Conservation (phyloP, 2,888 invertebrate species). For the Bombylius major region DNA sequence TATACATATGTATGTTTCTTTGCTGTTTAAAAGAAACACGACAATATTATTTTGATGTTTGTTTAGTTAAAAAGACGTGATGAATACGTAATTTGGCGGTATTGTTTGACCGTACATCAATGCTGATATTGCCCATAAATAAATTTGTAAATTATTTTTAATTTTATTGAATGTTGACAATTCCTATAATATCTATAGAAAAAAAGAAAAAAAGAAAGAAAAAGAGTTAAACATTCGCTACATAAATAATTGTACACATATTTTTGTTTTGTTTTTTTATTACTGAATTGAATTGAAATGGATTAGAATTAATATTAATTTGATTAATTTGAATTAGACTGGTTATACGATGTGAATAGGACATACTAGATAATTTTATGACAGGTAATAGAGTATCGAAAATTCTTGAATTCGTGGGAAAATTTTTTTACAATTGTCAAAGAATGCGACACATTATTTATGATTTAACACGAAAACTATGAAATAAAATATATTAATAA, state of each 20-base stretch:
- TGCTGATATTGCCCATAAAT: not conserved
- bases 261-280: not conserved
- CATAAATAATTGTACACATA: not conserved
- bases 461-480: too few relatives aligned
- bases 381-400: too few relatives aligned
- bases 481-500: too few relatives aligned
- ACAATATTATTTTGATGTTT: not conserved
- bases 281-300: not conserved
- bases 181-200: not conserved
- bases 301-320: not conserved
- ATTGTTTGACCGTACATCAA: not conserved
- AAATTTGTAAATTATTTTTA: conserved; percentile 7
- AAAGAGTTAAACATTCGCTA: not conserved
- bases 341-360: too few relatives aligned
- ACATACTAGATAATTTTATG: too few relatives aligned
- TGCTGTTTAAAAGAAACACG: not conserved
- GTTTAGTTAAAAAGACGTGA: not conserved
- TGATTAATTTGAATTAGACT: too few relatives aligned
- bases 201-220: too few relatives aligned
- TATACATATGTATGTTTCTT: too few relatives aligned
- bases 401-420: not conserved
- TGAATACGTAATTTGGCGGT: not conserved
- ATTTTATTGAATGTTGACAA: conserved; percentile 9
- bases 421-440: not conserved
- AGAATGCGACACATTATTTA: too few relatives aligned